These are phyloP conservation scores for Orussus abietinus DNA, from an alignment of 1,140 invertebrate genomes.

Conservation along the genomic window DNA sequence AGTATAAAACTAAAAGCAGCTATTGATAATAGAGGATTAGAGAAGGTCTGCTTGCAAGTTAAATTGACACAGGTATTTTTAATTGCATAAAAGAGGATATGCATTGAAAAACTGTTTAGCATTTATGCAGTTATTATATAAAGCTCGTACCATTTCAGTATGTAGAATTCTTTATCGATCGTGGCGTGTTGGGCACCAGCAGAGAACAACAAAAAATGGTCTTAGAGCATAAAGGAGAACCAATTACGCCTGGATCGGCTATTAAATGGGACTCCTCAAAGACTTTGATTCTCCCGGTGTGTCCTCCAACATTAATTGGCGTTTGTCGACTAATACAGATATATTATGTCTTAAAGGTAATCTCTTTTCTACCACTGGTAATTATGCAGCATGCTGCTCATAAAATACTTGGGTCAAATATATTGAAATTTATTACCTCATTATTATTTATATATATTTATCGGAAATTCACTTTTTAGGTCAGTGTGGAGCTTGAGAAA, in stretches of 20 bases:
- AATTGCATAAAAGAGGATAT: slow-evolving; percentile 1
- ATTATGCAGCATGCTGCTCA: no score
- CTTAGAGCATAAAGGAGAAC: slow-evolving; percentile 68
- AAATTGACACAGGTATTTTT: slow-evolving; percentile 65
- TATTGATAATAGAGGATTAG: slow-evolving; percentile 75
- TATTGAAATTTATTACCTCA: slow-evolving; percentile 12
- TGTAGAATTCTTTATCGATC: slow-evolving; percentile 77
- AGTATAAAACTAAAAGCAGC: slow-evolving; percentile 71
- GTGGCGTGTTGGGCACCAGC: slow-evolving; percentile 71
- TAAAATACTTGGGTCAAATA: slow-evolving; percentile 4
- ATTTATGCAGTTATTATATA: neutral
- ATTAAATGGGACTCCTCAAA: slow-evolving; percentile 67
- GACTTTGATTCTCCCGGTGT: slow-evolving; percentile 70
- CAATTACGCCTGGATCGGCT: slow-evolving; percentile 59
- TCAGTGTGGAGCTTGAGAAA: slow-evolving; percentile 68
- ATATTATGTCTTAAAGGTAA: slow-evolving; percentile 75
- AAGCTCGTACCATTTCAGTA: slow-evolving; percentile 52
- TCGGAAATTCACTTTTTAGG: slow-evolving; percentile 48
- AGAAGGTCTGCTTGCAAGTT: slow-evolving; percentile 67
- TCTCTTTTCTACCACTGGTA: no score
- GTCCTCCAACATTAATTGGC: slow-evolving; percentile 72
- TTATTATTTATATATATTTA: slow-evolving; percentile 12
- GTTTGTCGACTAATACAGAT: slow-evolving; percentile 76
- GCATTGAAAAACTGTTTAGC: slow-evolving; percentile 1
- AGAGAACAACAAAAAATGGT: slow-evolving; percentile 71